These are phyloP conservation scores for Amblyteles armatorius DNA, from an alignment of 2,888 invertebrate genomes.

Conservation along the genomic window DNA sequence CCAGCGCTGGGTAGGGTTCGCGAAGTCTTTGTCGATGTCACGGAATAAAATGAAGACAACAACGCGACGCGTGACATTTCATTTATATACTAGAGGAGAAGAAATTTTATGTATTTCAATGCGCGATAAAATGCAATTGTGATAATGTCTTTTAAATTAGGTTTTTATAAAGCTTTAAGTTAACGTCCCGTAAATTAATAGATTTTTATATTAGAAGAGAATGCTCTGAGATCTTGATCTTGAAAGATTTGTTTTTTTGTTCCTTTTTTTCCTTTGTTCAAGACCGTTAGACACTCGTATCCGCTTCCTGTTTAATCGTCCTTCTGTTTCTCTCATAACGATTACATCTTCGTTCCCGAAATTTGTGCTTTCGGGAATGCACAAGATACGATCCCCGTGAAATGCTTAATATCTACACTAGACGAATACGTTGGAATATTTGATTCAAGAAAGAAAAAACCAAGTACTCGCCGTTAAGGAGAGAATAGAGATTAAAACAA, in stretches of 20 bases:
- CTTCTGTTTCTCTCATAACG: conserved; percentile 45
- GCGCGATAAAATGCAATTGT: conserved; percentile 70
- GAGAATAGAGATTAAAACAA: conserved; percentile 33
- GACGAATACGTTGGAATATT: conserved; percentile 38
- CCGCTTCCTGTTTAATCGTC: conserved; percentile 31
- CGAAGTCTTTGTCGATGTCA: conserved; percentile 43
- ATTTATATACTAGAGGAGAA: conserved; percentile 41
- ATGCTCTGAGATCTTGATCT: conserved; percentile 41
- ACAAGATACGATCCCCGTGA: conserved; percentile 45
- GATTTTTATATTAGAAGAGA: conserved; percentile 52
- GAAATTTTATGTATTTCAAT: conserved; percentile 66
- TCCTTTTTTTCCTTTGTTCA: conserved; percentile 15
- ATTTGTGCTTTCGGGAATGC: conserved; percentile 56
- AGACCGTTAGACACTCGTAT: conserved; percentile 35
- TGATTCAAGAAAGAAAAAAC: conserved; percentile 31
- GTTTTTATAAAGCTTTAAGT: conserved; percentile 70
- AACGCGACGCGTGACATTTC: conserved; percentile 58
- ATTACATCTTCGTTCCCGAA: conserved; percentile 36
- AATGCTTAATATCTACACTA: conserved; percentile 59
- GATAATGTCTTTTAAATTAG: conserved; percentile 71
- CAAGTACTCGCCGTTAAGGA: conserved; percentile 19
- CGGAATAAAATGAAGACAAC: conserved; percentile 39
- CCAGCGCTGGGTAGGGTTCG: background rate
- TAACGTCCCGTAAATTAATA: conserved; percentile 59
- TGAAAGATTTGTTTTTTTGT: conserved; percentile 24